Percentiles rank a stretch among this genome's conserved stretches.
Evolutionary conservation across 2,888 invertebrate genomes (phyloP).

Genomic region (Lasioglossum pauxillum): DNA sequence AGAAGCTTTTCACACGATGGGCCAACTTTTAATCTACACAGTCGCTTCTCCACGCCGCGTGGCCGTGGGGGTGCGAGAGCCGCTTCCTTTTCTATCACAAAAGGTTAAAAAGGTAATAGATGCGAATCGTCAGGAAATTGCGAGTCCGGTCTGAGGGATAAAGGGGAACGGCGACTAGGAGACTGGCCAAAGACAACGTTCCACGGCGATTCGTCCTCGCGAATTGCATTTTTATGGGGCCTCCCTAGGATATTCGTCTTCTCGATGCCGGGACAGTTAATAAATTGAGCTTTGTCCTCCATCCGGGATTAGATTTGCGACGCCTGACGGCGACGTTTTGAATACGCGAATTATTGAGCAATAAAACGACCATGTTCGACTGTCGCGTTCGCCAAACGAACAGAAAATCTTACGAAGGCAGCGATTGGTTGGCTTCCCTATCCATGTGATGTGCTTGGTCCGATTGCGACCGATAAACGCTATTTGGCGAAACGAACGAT

Average conservation of each 20-base stretch:
- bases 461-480: conserved; percentile 19
- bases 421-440: conserved; percentile 21
- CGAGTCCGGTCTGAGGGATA: not conserved
- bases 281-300: conserved; percentile 39
- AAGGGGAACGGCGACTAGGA: conserved; percentile 34
- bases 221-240: conserved; percentile 50
- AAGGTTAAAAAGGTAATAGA: conserved; percentile 22
- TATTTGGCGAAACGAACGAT: conserved; percentile 4
- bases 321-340: not conserved
- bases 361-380: conserved; percentile 40
- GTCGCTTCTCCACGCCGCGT: not conserved
- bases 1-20: conserved; percentile 9
- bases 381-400: not conserved
- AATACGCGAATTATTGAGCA: conserved; percentile 53
- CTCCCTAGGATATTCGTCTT: conserved; percentile 11
- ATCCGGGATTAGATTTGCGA: not conserved
- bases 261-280: conserved; percentile 31
- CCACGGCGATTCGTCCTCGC: conserved; percentile 19
- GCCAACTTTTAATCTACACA: conserved; percentile 14
- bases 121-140: conserved; percentile 29
- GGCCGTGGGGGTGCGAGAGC: not conserved
- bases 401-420: not conserved
- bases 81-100: not conserved
- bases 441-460: conserved; percentile 16
- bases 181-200: conserved; percentile 41